phyloP scores from a whole-genome alignment of 2,113 vertebrate genomes.

The Cebidichthys violaceus region DNA sequence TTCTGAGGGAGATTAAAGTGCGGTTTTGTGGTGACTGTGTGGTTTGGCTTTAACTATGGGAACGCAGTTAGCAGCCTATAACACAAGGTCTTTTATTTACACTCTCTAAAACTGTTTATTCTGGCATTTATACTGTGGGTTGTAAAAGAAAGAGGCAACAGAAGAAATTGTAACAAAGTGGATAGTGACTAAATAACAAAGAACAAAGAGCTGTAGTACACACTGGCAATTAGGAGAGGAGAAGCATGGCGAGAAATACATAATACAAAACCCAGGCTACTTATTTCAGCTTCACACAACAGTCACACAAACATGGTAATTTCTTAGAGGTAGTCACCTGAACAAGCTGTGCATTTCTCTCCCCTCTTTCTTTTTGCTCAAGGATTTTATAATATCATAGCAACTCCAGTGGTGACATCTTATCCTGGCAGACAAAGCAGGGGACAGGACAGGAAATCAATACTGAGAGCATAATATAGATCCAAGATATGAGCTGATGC shows the following conservation, averaged over 20 bases:
- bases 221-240: conserved; percentile 32
- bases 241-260: neutral
- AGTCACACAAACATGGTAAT: conserved; percentile 24
- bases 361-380: neutral
- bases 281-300: conserved; percentile 16
- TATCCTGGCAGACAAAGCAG: conserved; percentile 35
- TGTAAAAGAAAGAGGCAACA: conserved; percentile 14
- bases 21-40: conserved; percentile 41
- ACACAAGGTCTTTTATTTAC: conserved; percentile 24
- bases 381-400: conserved; percentile 33
- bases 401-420: conserved; percentile 36
- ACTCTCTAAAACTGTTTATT: conserved; percentile 34
- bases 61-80: conserved; percentile 13
- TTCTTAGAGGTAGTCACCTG: conserved; percentile 17
- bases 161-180: conserved; percentile 9
- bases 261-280: conserved; percentile 8
- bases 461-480: conserved; percentile 39
- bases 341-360: conserved; percentile 4
- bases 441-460: conserved; percentile 45
- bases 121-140: conserved; percentile 23
- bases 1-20: conserved; percentile 49
- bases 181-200: conserved; percentile 19
- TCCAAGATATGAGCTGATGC: conserved; percentile 27
- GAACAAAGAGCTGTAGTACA: conserved; percentile 9
- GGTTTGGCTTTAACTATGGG: conserved; percentile 29